phyloP scores from a whole-genome alignment of 1,140 invertebrate genomes.

The Drosophila micromelanica region DNA sequence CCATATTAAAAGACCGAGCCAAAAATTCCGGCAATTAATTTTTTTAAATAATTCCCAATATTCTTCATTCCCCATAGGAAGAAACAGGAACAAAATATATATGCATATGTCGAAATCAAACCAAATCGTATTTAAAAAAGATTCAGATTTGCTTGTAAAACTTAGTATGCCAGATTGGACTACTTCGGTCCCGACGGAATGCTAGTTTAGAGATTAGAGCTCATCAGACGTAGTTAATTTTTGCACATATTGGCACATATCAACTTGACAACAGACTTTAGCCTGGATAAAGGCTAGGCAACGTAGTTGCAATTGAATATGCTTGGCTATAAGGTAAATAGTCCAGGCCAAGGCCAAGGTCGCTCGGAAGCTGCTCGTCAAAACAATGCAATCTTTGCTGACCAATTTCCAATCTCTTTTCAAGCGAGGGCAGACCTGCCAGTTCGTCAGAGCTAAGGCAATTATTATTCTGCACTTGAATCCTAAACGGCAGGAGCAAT shows the following conservation, averaged over 20 bases:
- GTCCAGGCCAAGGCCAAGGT: conserved; percentile 16
- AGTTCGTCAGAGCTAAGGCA: neutral
- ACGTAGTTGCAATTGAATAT: neutral
- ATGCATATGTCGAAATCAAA: no score
- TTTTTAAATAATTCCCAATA: no score
- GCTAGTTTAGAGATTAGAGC: no score
- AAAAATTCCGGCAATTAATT: no score
- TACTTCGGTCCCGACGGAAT: no score
- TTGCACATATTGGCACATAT: neutral
- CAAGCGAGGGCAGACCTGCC: neutral
- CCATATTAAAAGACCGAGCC: no score
- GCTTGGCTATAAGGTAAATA: neutral
- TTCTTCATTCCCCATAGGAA: no score
- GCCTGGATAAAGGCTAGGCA: neutral
- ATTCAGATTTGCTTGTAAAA: no score
- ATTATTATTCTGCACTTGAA: neutral
- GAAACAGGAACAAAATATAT: no score
- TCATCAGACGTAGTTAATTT: neutral
- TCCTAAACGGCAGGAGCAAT: neutral
- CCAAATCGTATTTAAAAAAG: no score
- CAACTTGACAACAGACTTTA: neutral
- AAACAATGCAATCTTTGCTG: neutral
- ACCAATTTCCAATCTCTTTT: neutral
- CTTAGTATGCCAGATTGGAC: no score
- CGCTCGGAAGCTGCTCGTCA: neutral